A percentile compares a stretch with the other conserved stretches of the same genome.
Conservation (phyloP, 2,113 vertebrate species). For the Seriola dumerili region DNA sequence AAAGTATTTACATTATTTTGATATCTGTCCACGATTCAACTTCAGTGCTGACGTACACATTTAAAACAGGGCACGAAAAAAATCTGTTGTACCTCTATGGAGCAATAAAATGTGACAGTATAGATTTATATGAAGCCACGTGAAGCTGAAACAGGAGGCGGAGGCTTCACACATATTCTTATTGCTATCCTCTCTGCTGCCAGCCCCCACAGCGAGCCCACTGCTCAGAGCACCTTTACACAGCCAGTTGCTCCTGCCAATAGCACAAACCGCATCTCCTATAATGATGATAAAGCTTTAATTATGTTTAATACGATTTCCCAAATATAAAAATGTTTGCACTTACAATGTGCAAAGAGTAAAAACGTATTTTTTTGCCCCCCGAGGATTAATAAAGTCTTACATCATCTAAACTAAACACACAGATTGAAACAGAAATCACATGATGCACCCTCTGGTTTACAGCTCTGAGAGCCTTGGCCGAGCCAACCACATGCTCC, state of each 20-base stretch:
- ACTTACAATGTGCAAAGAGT: background rate
- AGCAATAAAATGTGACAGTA: background rate
- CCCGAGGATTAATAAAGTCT: background rate
- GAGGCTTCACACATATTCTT: slow-evolving; percentile 17
- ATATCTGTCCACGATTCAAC: background rate
- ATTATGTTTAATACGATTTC: background rate
- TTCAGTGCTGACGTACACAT: background rate
- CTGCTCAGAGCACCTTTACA: slow-evolving; percentile 27
- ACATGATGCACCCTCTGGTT: slow-evolving; percentile 21
- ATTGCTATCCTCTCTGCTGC: slow-evolving; percentile 18
- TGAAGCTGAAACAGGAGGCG: slow-evolving; percentile 22
- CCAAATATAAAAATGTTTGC: background rate
- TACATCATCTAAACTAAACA: background rate
- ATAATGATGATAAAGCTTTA: background rate
- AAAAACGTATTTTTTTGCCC: background rate
- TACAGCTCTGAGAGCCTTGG: slow-evolving; percentile 36
- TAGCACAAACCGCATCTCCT: background rate
- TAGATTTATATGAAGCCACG: slow-evolving; percentile 16
- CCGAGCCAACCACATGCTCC: slow-evolving; percentile 50
- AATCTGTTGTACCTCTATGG: background rate
- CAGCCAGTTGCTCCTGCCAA: slow-evolving; percentile 36
- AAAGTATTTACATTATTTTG: too few relatives aligned
- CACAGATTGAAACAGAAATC: background rate
- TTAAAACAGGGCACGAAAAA: background rate
- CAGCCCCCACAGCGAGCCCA: slow-evolving; percentile 48